A percentile compares a stretch with the other conserved stretches of the same genome.
Evolutionary conservation across 2,888 invertebrate species (phyloP).

Genomic region (Polyploca ridens): DNA sequence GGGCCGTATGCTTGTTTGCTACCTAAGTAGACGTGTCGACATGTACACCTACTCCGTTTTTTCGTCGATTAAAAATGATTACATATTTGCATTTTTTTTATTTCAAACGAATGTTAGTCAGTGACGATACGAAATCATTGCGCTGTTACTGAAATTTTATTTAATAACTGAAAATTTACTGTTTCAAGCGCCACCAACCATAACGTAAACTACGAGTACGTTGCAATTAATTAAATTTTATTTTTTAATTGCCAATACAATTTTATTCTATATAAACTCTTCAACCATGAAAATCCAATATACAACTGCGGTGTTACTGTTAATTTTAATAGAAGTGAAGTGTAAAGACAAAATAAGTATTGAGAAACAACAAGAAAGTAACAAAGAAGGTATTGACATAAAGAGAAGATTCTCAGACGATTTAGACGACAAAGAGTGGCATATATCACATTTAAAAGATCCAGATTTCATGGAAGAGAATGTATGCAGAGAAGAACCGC

Average conservation of each 20-base stretch:
- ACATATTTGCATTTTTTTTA: too few species aligned
- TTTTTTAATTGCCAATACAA: neutral
- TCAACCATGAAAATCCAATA: constrained; percentile 2
- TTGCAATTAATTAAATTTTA: constrained; percentile 31
- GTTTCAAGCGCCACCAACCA: constrained; percentile 26
- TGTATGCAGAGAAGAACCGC: constrained; percentile 48
- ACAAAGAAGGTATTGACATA: constrained; percentile 18
- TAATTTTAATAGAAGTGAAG: constrained; percentile 17
- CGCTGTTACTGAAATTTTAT: too few species aligned
- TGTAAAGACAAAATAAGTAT: constrained; percentile 29
- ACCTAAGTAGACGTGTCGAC: too few species aligned
- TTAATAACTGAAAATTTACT: too few species aligned
- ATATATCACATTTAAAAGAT: constrained; percentile 54
- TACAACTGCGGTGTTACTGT: neutral
- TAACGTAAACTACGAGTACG: constrained; percentile 29
- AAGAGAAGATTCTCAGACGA: constrained; percentile 49
- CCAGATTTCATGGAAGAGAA: constrained; percentile 37
- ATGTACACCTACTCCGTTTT: too few species aligned
- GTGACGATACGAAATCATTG: too few species aligned
- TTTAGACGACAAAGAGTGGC: constrained; percentile 55
- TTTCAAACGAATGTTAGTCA: too few species aligned
- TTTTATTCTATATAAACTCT: neutral
- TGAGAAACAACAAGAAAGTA: neutral
- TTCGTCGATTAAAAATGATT: too few species aligned
- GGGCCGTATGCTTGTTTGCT: too few species aligned